Evolutionary conservation across 1,140 invertebrate species (phyloP).

Genomic region (Campoletis sonorensis): DNA sequence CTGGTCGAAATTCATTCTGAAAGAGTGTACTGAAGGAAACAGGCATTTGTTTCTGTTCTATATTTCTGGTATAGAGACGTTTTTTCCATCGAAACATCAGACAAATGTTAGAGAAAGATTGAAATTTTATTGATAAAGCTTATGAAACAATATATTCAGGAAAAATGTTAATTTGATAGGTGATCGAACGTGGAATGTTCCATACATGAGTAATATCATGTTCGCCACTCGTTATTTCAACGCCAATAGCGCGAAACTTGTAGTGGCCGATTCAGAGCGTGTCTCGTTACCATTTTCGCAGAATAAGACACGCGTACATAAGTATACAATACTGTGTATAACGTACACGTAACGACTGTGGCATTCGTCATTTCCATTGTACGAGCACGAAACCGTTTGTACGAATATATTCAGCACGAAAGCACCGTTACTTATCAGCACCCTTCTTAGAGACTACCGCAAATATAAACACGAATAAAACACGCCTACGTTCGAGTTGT

Average conservation of each 20-base stretch:
- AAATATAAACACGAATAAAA: background rate
- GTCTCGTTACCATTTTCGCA: conserved; percentile 19
- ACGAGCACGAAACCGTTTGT: conserved; percentile 12
- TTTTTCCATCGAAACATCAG: too few species aligned
- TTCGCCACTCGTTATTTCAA: conserved; percentile 13
- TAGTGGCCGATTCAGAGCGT: background rate
- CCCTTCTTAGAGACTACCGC: background rate
- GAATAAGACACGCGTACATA: conserved; percentile 13
- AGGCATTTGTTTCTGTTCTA: too few species aligned
- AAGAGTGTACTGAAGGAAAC: too few species aligned
- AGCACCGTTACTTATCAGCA: background rate
- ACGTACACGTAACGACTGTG: background rate
- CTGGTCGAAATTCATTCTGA: too few species aligned
- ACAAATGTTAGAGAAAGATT: too few species aligned
- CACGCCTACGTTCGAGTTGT: background rate
- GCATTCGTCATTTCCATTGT: conserved; percentile 32
- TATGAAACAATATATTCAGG: too few species aligned
- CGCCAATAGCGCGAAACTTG: conserved; percentile 28
- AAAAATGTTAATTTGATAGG: background rate
- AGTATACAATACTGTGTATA: conserved; percentile 3
- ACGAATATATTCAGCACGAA: conserved; percentile 25
- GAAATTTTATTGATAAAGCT: too few species aligned
- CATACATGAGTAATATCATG: conserved; percentile 7
- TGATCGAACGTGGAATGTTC: background rate
- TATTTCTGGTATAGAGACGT: too few species aligned